These are phyloP conservation scores for Pterostichus madidus DNA, from an alignment of 2,888 invertebrate genomes.

Conservation along the genomic window DNA sequence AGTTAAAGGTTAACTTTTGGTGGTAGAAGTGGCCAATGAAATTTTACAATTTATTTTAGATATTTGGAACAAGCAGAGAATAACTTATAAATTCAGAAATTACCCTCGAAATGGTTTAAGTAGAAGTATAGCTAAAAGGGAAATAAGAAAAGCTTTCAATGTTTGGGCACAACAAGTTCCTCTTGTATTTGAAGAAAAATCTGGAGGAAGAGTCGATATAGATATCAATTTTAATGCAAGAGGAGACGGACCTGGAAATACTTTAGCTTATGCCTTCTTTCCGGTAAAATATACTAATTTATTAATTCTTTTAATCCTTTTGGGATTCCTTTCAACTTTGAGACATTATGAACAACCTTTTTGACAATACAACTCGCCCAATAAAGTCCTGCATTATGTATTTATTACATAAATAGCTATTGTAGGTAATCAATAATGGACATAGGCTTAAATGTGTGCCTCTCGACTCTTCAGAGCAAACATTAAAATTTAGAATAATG, in stretches of 20 bases:
- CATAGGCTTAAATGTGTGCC: too few relatives aligned
- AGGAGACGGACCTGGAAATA: constrained; percentile 57
- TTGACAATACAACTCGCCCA: too few relatives aligned
- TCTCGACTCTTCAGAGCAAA: too few relatives aligned
- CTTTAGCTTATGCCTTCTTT: constrained; percentile 56
- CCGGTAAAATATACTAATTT: constrained; percentile 47
- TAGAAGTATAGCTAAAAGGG: neutral
- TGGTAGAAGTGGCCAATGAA: too few relatives aligned
- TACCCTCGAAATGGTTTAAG: constrained; percentile 43
- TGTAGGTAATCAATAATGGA: too few relatives aligned
- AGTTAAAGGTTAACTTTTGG: too few relatives aligned
- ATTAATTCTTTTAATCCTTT: too few relatives aligned
- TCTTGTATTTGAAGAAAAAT: constrained; percentile 19
- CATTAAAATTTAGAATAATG: too few relatives aligned
- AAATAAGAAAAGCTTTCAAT: constrained; percentile 38
- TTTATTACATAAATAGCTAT: too few relatives aligned
- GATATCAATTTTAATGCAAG: constrained; percentile 45
- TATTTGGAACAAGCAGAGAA: constrained; percentile 40
- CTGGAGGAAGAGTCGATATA: constrained; percentile 44
- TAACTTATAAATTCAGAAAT: constrained; percentile 59
- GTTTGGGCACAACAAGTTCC: constrained; percentile 44
- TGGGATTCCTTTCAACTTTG: too few relatives aligned
- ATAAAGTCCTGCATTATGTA: too few relatives aligned
- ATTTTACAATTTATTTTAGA: constrained; percentile 5
- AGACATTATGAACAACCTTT: too few relatives aligned